Conservation (phyloP, 2,113 vertebrate species). For the Phalacrocorax aristotelis region DNA sequence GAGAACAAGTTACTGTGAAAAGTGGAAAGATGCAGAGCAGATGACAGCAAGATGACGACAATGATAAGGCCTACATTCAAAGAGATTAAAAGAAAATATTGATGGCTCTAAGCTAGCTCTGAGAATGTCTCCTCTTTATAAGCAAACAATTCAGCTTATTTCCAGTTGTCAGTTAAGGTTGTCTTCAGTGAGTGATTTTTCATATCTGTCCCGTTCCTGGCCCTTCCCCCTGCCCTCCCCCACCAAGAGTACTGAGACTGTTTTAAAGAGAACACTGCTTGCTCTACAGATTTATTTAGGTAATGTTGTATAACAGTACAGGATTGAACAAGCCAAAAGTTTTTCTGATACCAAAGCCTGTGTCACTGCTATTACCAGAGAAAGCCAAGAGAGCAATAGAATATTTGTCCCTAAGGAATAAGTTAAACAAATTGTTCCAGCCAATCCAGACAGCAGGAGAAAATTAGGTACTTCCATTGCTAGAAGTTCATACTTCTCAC, state of each 20-base stretch:
- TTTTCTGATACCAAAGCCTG: neutral
- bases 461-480: neutral
- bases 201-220: slow-evolving; percentile 29
- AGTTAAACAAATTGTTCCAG: neutral
- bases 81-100: neutral
- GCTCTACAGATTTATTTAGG: neutral
- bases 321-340: neutral
- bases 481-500: neutral
- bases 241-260: neutral
- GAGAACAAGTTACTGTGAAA: slow-evolving; percentile 31
- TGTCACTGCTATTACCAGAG: neutral
- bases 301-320: neutral
- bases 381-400: neutral
- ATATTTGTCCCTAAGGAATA: neutral
- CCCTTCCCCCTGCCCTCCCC: neutral
- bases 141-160: slow-evolving; percentile 28
- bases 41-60: slow-evolving; percentile 9
- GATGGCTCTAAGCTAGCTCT: slow-evolving; percentile 16
- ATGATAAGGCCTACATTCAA: slow-evolving; percentile 1
- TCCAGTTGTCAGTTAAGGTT: slow-evolving; percentile 35
- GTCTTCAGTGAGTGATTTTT: slow-evolving; percentile 15
- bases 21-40: slow-evolving; percentile 9
- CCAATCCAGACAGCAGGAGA: neutral
- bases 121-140: neutral
- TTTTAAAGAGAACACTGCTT: neutral